Percentiles rank a stretch among this genome's conserved stretches.
phyloP scores from a whole-genome alignment of 2,797 vertebrate genomes.

The Galagoides demidoff region DNA sequence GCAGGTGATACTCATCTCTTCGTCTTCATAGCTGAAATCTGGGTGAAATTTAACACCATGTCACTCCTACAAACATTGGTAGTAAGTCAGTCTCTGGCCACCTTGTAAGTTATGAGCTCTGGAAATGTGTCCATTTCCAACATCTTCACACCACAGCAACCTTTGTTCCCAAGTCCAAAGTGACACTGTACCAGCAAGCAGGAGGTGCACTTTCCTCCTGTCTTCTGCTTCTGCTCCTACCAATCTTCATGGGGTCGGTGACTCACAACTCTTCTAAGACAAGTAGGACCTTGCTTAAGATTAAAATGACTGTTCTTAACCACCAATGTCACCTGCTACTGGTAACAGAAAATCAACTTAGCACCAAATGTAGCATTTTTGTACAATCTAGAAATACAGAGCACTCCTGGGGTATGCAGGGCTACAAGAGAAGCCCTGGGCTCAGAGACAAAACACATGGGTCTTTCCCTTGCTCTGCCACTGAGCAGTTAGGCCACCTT shows the following conservation, averaged over 20 bases:
- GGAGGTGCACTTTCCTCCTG: background rate
- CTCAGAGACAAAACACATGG: background rate
- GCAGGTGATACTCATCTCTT: background rate
- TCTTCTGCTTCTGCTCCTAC: background rate
- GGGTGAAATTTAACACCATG: background rate
- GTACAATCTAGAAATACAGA: background rate
- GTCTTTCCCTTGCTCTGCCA: background rate
- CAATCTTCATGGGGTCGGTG: background rate
- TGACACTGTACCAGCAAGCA: background rate
- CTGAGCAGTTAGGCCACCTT: background rate
- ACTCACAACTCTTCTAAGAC: background rate
- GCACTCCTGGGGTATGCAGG: background rate
- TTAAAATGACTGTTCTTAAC: background rate
- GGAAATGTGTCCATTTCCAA: background rate
- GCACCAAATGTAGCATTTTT: background rate
- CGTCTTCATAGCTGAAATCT: background rate
- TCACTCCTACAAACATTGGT: accelerated
- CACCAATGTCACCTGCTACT: accelerated
- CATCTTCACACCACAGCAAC: background rate
- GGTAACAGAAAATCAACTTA: too few relatives aligned
- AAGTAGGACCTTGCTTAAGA: background rate
- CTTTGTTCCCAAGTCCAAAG: slow-evolving; percentile 20
- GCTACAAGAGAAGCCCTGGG: background rate
- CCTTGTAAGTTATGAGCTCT: background rate
- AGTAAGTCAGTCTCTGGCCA: background rate